Evolutionary conservation across 2,888 invertebrate species (phyloP).

Genomic region (Minunthozetes semirufus): DNA sequence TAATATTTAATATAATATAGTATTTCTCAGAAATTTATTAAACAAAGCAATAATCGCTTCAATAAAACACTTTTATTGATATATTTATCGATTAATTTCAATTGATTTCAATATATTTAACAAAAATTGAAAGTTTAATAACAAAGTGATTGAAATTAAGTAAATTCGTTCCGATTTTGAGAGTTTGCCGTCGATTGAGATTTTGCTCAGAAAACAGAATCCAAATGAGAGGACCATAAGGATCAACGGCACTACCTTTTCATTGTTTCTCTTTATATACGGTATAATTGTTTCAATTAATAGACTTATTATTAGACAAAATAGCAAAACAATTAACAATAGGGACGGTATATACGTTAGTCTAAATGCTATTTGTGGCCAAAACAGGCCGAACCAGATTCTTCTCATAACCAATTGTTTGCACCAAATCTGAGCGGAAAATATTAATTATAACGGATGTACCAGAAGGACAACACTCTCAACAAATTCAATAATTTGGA

Average conservation of each 20-base stretch:
- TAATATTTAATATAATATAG: too few species aligned
- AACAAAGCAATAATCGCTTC: too few species aligned
- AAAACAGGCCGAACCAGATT: background rate
- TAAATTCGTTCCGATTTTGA: background rate
- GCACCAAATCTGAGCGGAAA: background rate
- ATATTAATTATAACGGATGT: too few species aligned
- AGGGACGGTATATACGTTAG: conserved; percentile 1
- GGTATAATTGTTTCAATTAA: background rate
- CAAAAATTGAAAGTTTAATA: background rate
- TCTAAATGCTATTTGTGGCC: background rate
- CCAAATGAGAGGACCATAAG: background rate
- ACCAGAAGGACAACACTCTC: too few species aligned
- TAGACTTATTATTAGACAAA: background rate
- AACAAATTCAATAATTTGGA: too few species aligned
- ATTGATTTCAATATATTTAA: background rate
- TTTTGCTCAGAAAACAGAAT: background rate
- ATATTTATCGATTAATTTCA: too few species aligned
- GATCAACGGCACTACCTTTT: background rate
- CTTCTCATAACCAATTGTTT: background rate
- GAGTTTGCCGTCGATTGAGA: background rate
- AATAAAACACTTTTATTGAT: too few species aligned
- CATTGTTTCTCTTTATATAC: background rate
- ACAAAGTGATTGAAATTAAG: background rate
- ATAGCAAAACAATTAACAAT: background rate
- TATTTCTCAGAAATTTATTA: too few species aligned